phyloP scores from a whole-genome alignment of 2,888 invertebrate genomes.

The Itoplectis maculator region DNA sequence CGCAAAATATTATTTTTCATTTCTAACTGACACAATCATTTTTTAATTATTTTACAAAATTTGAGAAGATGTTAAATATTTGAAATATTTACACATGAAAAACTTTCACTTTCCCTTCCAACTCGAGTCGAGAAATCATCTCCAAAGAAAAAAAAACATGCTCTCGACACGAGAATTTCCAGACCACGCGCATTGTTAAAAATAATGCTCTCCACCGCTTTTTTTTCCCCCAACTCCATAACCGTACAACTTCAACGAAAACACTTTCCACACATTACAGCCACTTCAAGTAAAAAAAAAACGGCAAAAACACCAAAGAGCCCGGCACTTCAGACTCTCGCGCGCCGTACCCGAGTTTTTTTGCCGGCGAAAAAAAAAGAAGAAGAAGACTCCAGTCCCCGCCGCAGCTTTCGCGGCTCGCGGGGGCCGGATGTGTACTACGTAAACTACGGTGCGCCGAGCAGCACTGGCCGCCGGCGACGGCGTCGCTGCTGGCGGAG shows the following conservation, averaged over 20 bases:
- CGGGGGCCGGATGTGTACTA: conserved; percentile 61
- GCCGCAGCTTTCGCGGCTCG: background rate
- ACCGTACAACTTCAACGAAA: background rate
- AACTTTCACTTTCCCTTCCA: background rate
- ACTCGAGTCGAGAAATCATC: background rate
- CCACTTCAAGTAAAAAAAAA: background rate
- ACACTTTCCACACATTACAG: background rate
- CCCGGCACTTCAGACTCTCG: background rate
- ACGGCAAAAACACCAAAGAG: background rate
- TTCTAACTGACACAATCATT: too few species aligned
- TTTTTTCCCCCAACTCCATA: too few species aligned
- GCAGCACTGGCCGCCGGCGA: conserved; percentile 36
- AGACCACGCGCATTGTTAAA: background rate
- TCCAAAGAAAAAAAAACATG: too few species aligned
- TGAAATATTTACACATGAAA: too few species aligned
- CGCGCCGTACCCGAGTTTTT: too few species aligned
- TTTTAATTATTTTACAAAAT: too few species aligned
- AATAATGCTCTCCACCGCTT: background rate
- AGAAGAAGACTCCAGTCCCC: too few species aligned
- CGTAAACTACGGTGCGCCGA: conserved; percentile 51
- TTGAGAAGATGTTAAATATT: too few species aligned
- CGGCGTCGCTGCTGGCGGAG: conserved; percentile 37
- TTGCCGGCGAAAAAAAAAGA: background rate
- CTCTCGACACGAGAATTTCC: background rate
- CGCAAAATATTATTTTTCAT: too few species aligned